Base-by-base conservation (phyloP, 1,140 invertebrate species). In the Diabrotica undecimpunctata region DNA sequence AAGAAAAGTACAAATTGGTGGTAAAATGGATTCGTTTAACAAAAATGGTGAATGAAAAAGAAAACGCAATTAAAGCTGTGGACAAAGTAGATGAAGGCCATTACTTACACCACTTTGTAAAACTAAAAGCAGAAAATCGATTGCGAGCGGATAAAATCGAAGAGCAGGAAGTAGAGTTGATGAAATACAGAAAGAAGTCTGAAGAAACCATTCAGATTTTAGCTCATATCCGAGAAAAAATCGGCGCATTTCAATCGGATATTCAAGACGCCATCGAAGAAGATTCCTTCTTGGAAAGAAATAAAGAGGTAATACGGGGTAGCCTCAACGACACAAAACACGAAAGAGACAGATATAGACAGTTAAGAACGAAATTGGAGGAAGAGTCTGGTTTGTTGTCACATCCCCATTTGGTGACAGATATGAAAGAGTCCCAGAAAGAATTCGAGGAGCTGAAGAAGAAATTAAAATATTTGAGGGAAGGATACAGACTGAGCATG, bases 141-240 rank as follows among this genome's bases (percentile, higher is more conserved):
- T 78, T 9, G 68, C 74, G 67, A 63, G 74, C 10, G 69, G 78
- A 71, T 68, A 81, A 73, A 73, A 77, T 78, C 11, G 77, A 79
- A 57, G 77, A 79, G 60, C 58, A 73, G 38, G 75, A 78, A 59
- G 71, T 74, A 61, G 74, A 78, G 61, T 56, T 79, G 13, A 61
- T 64, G 6, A 65, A 60, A n/a, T 50, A 78, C 10, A 66, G 76
- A 55, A 54, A 37, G 8, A 74, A 73, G 65, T 73, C 74, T 55
- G 62, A 62, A 57, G 67, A 66, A 35, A 67, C 72, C 5, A 73
- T 75, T 13, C 77, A 79, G 62, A 66, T 68, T 14, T 64, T 79
- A 54, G 77, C 77, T 4, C 78, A 78, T 51, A 63, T 77, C n/a
- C 61, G 74, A 58, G 77, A 78, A 67, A 79, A 78, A 70, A 67